Conservation (phyloP, 2,888 invertebrate genomes). For the Lamellibrachia satsuma region DNA sequence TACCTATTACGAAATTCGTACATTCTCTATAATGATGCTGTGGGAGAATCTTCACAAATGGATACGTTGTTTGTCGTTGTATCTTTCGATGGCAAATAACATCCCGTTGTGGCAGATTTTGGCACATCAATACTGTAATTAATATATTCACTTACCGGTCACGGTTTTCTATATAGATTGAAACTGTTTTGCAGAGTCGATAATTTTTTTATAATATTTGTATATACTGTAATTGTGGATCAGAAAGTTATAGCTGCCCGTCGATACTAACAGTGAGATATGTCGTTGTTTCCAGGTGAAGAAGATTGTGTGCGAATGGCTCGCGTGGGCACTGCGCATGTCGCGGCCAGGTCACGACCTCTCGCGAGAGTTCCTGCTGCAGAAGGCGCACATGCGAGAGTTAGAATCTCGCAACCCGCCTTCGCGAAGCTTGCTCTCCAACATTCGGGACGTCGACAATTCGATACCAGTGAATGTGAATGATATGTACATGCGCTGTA, state of each 20-base stretch:
- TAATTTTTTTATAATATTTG: too few relatives aligned
- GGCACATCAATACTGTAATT: too few relatives aligned
- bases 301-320: constrained; percentile 45
- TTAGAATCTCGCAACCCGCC: constrained; percentile 44
- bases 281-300: constrained; percentile 40
- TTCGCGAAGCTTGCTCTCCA: constrained; percentile 45
- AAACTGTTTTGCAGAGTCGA: too few relatives aligned
- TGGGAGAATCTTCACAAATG: too few relatives aligned
- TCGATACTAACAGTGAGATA: background rate
- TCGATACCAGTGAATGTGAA: constrained; percentile 42
- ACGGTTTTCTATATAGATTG: too few relatives aligned
- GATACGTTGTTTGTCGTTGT: background rate
- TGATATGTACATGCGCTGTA: constrained; percentile 24
- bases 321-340: constrained; percentile 47
- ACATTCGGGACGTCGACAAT: constrained; percentile 47
- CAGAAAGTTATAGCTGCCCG: background rate
- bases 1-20: too few relatives aligned
- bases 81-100: background rate
- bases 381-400: constrained; percentile 45
- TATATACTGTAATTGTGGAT: background rate
- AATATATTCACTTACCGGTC: too few relatives aligned
- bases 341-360: constrained; percentile 45
- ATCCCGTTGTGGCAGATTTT: too few relatives aligned
- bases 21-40: too few relatives aligned
- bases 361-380: constrained; percentile 44